phyloP scores from a whole-genome alignment of 2,888 invertebrate species.

The Drosophila kambysellisi region DNA sequence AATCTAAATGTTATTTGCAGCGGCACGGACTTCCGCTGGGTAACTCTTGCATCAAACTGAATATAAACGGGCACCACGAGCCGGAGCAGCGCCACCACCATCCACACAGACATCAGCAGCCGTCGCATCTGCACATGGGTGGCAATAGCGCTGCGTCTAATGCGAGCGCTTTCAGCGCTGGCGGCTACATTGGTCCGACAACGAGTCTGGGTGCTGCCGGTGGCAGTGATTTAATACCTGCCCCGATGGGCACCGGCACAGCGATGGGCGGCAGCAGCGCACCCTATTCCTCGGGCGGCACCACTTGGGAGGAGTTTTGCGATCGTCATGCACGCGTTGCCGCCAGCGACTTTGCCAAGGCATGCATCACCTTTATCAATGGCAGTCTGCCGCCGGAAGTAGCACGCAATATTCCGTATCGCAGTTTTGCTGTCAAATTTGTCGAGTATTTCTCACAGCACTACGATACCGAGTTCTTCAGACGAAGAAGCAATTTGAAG shows the following conservation, averaged over 20 bases:
- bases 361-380: conserved; percentile 92
- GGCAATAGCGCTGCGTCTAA: conserved; percentile 78
- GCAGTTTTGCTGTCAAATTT: conserved; percentile 93
- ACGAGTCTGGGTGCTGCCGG: conserved; percentile 67
- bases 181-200: conserved; percentile 82
- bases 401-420: conserved; percentile 89
- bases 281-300: conserved; percentile 84
- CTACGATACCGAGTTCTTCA: conserved; percentile 92
- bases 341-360: conserved; percentile 95
- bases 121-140: conserved; percentile 69
- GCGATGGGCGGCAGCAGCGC: conserved; percentile 41
- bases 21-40: conserved; percentile 47
- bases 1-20: conserved; percentile 20
- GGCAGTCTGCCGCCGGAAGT: conserved; percentile 89
- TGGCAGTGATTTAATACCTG: conserved; percentile 80
- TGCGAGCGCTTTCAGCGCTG: conserved; percentile 78
- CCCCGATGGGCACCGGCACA: conserved; percentile 71
- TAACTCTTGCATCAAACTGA: conserved; percentile 61
- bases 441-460: conserved; percentile 93
- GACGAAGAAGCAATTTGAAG: conserved; percentile 86
- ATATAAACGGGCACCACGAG: conserved; percentile 44
- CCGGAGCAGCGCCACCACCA: conserved; percentile 41
- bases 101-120: conserved; percentile 49
- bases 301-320: conserved; percentile 93
- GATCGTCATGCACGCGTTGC: conserved; percentile 94